Percentiles rank a stretch among this genome's conserved stretches.
Conservation (phyloP, 2,888 invertebrate species). For the Ichneumoninae sp. region DNA sequence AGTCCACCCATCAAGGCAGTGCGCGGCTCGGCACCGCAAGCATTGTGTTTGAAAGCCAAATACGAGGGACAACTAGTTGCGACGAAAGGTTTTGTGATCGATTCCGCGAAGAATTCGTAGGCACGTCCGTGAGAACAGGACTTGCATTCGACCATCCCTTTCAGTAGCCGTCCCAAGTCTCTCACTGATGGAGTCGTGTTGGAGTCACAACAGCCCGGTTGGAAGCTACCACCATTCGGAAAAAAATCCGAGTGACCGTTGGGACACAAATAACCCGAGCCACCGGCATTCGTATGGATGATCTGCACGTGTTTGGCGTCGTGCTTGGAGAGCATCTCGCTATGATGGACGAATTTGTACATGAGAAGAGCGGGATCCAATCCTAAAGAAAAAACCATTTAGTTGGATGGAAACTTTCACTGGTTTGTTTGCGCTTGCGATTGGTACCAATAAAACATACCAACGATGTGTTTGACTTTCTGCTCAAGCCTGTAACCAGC, state of each 20-base stretch:
- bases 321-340: not conserved
- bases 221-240: not conserved
- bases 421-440: not conserved
- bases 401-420: not conserved
- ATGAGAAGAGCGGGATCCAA: not conserved
- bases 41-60: not conserved
- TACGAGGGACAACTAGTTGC: not conserved
- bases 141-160: not conserved
- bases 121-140: not conserved
- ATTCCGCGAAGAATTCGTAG: not conserved
- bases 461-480: slow-evolving; percentile 71
- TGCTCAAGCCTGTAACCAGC: slow-evolving; percentile 67
- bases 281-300: slow-evolving; percentile 5
- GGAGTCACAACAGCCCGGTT: not conserved
- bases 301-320: not conserved
- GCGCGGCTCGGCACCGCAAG: not conserved
- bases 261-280: not conserved
- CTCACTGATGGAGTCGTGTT: too few relatives aligned
- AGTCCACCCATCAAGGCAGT: not conserved
- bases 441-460: slow-evolving; percentile 62
- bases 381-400: not conserved
- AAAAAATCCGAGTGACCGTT: not conserved
- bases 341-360: not conserved
- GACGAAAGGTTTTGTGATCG: not conserved
- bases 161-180: too few relatives aligned